These are phyloP conservation scores for Drosophila neocordata DNA, from an alignment of 1,140 invertebrate genomes.

Conservation along the genomic window DNA sequence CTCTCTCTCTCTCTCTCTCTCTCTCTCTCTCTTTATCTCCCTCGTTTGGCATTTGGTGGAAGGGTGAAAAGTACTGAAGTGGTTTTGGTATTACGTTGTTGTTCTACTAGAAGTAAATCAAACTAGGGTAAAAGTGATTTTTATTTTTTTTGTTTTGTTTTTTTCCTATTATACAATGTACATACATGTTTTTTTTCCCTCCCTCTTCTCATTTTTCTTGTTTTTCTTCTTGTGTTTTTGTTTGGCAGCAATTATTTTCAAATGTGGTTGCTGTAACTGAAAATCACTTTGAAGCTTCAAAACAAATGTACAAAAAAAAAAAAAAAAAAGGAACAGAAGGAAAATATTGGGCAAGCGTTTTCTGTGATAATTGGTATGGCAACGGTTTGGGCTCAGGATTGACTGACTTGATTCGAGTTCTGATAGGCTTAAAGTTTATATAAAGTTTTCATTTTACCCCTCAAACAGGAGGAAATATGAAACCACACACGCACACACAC, in stretches of 20 bases:
- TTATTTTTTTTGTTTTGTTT: neutral
- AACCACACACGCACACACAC: neutral
- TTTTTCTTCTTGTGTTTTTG: neutral
- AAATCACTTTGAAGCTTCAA: conserved; percentile 31
- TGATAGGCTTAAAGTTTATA: conserved; percentile 11
- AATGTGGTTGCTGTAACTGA: conserved; percentile 29
- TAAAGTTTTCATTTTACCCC: neutral
- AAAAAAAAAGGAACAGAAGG: neutral
- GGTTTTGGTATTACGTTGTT: too few relatives aligned
- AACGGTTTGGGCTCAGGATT: neutral
- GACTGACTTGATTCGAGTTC: neutral
- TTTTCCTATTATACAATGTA: neutral
- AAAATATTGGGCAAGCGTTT: neutral
- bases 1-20: too few relatives aligned
- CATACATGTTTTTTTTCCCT: neutral
- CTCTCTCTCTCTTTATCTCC: too few relatives aligned
- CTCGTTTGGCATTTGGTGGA: too few relatives aligned
- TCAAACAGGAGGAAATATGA: neutral
- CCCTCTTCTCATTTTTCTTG: too few relatives aligned
- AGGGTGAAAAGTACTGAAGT: too few relatives aligned
- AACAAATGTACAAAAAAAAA: conserved; percentile 2
- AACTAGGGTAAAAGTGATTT: neutral
- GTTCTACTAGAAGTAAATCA: too few relatives aligned
- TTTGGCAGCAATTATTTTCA: conserved; percentile 39
- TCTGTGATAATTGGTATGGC: conserved; percentile 10